Evolutionary conservation across 2,113 vertebrate species (phyloP), one percentile per base, ranked within the genome.

Genomic region (Taurulus bubalis): DNA sequence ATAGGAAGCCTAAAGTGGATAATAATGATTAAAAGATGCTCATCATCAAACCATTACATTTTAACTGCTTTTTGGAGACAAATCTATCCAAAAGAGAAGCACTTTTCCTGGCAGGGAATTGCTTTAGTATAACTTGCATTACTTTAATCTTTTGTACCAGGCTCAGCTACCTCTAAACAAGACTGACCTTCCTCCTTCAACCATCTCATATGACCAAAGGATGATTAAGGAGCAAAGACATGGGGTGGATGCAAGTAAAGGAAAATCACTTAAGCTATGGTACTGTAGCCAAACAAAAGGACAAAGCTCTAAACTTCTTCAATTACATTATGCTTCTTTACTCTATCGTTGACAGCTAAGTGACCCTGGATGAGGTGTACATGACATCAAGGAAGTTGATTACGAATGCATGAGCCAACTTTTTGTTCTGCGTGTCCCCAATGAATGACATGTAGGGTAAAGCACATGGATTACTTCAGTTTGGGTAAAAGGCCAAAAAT

Each of bases 341-440:
- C 38, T 28, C 30, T 82, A 75, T 40, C 60, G 59, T 58, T 58
- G 26, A 64, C 74, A 56, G 62, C 16, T 72, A 76, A 82, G 66
- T 72, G 80, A 53, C 45, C 47, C 14, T 22, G 55, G 28, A 38
- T 65, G 38, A 83, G 70, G 53, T 36, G 62, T 36, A 26, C 40
- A 59, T 36, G 67, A 63, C 2, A 34, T 2, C 15, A 53, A 68
- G 24, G 42, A 5, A 15, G 26, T 18, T 38, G 32, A 22, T 86
- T 74, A 86, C 81, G 80, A 71, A 78, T 87, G 59, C 75, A 89
- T 0, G 4, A 83, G 30, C 9, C 56, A 4, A 75, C 51, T 66
- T 87, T 86, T 79, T 77, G 79, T 78, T 51, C 45, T 14, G 26
- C 32, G n/a, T 64, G 58, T 69, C 64, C 59, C 56, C 34, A 42